These are phyloP conservation scores for Bubalus kerabau DNA, from an alignment of 2,113 vertebrate species.

Conservation along the genomic window DNA sequence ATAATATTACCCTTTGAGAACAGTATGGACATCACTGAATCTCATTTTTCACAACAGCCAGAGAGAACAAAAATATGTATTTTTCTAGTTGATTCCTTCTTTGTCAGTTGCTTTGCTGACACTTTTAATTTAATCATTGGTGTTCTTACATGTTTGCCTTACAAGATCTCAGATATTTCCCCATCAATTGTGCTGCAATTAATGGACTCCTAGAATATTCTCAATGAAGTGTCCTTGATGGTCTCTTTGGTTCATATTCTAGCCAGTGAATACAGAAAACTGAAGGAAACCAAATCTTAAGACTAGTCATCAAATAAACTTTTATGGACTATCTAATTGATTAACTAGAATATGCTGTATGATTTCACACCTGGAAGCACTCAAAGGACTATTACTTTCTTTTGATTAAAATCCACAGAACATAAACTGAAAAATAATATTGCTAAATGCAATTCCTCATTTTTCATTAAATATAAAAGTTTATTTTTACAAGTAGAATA, in stretches of 20 bases:
- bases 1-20: neutral
- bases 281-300: neutral
- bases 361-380: neutral
- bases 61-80: neutral
- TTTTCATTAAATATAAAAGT: conserved; percentile 14
- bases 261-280: neutral
- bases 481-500: neutral
- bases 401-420: neutral
- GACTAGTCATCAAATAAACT: neutral
- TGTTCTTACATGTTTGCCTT: neutral
- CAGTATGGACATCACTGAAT: neutral
- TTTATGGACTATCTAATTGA: neutral
- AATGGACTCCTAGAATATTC: neutral
- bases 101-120: neutral
- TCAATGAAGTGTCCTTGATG: neutral
- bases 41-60: neutral
- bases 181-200: neutral
- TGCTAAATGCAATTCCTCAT: neutral
- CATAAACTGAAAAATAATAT: neutral
- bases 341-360: neutral
- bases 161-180: neutral
- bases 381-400: neutral
- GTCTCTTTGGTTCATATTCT: neutral
- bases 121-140: neutral
- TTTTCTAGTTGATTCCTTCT: neutral